Base-by-base conservation (phyloP, 2,113 vertebrate genomes). In the Nycticorax nycticorax region DNA sequence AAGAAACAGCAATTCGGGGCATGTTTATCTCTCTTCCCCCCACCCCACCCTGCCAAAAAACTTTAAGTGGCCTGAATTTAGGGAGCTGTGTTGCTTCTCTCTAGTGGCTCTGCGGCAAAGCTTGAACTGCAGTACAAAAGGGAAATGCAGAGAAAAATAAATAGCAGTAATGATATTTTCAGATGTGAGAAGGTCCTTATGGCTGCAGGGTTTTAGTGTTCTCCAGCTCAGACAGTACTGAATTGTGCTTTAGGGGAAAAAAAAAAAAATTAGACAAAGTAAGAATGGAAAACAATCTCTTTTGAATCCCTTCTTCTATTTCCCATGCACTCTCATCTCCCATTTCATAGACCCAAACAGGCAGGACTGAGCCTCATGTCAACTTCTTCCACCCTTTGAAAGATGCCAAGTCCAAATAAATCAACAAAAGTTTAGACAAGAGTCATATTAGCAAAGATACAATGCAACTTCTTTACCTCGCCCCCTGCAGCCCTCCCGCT, bases 391-490 rank as follows among this genome's bases (percentile, higher is more conserved):
- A 63, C 28, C 26, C 12, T 68, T 32, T 35, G n/a, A 85, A 91
- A 95, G 89, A 57, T 33, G 73, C 64, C 24, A 73, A 91, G 48
- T 82, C n/a, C 73, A 87, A 69, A 94, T 74, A 91, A 94, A 95
- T 30, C 20, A n/a, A 63, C 33, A 52, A 26, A 73, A 60, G 57
- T 92, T 86, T 37, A 48, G 50, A 60, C 6, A 35, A 96, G 53
- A 74, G 77, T 73, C 3, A 0, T 23, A 35, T 62, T 43, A 88
- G 50, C 66, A 63, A 72, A 91, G 22, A 57, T 56, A 9, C 55
- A 53, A 28, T 30, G 26, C 18, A 56, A 23, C 45, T 53, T 92
- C 83, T 84, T 88, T 71, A 56, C 39, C 66, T 85, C 5, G 3
- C 50, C 84, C 59, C 22, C 35, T 50, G 50, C 37, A 88, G 68